These are phyloP conservation scores for Neoaliturus tenellus DNA, from an alignment of 2,888 invertebrate genomes.

Conservation along the genomic window DNA sequence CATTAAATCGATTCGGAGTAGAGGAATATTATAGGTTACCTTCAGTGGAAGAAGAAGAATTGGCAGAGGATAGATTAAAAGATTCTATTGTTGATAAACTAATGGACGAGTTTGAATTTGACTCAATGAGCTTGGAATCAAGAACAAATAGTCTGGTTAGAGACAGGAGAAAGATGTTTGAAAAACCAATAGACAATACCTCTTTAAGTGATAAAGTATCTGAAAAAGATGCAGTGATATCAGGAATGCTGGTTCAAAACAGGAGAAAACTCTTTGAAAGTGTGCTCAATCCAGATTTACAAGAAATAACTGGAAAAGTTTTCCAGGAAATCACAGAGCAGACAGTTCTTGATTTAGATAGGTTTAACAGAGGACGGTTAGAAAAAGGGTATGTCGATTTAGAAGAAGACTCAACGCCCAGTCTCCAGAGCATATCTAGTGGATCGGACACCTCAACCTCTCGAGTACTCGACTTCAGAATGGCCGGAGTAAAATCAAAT, in stretches of 20 bases:
- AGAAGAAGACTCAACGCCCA: constrained; percentile 67
- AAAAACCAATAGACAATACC: constrained; percentile 33
- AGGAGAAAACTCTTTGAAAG: constrained; percentile 53
- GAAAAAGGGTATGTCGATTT: constrained; percentile 66
- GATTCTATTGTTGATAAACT: background rate
- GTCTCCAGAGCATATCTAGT: constrained; percentile 67
- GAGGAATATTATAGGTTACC: constrained; percentile 28
- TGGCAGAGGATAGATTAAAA: background rate
- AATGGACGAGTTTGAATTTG: constrained; percentile 17
- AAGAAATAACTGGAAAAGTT: constrained; percentile 39
- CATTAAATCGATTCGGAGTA: background rate
- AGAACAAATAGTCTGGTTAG: constrained; percentile 62
- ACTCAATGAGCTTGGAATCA: constrained; percentile 3
- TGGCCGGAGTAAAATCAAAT: constrained; percentile 57
- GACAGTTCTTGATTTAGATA: constrained; percentile 41
- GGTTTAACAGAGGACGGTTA: constrained; percentile 13
- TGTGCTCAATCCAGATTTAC: constrained; percentile 14
- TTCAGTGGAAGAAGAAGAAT: background rate
- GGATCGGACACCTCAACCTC: constrained; percentile 70
- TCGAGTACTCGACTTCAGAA: constrained; percentile 70
- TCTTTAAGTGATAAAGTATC: constrained; percentile 8
- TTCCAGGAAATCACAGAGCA: constrained; percentile 38
- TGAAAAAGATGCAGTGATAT: constrained; percentile 14
- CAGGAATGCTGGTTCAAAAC: constrained; percentile 48
- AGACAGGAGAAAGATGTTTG: constrained; percentile 62